Evolutionary conservation across 2,797 vertebrate genomes (phyloP).

Genomic region (Gypaetus barbatus): DNA sequence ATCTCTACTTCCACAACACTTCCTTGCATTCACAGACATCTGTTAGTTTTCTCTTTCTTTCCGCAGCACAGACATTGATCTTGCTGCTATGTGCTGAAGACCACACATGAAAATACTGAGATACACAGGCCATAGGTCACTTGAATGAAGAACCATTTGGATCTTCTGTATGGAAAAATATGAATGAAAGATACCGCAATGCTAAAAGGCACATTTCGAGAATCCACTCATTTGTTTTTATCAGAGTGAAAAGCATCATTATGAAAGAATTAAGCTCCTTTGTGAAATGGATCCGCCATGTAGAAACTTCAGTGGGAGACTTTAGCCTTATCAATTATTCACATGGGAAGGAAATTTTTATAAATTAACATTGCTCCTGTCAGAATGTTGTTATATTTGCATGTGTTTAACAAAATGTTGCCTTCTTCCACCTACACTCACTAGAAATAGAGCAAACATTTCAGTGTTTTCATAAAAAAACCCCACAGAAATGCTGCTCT

Average conservation of each 20-base stretch:
- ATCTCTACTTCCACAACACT: neutral
- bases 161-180: neutral
- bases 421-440: slow-evolving; percentile 24
- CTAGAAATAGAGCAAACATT: slow-evolving; percentile 27
- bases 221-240: neutral
- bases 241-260: neutral
- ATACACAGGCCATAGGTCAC: neutral
- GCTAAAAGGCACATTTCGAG: neutral
- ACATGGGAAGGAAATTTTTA: neutral
- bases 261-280: slow-evolving; percentile 3
- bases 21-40: neutral
- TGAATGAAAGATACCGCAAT: neutral
- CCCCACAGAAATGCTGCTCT: neutral
- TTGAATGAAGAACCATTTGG: neutral
- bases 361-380: slow-evolving; percentile 18
- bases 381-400: slow-evolving; percentile 20
- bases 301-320: neutral
- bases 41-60: neutral
- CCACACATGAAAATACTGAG: neutral
- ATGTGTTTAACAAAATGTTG: slow-evolving; percentile 1
- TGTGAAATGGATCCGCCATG: neutral
- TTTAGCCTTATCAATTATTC: neutral
- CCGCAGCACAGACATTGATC: neutral
- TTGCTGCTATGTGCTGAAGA: neutral
- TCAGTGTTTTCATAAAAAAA: neutral